Evolutionary conservation across 2,113 vertebrate species (phyloP), one percentile per base, ranked within the genome.

Genomic region (Siniperca chuatsi): DNA sequence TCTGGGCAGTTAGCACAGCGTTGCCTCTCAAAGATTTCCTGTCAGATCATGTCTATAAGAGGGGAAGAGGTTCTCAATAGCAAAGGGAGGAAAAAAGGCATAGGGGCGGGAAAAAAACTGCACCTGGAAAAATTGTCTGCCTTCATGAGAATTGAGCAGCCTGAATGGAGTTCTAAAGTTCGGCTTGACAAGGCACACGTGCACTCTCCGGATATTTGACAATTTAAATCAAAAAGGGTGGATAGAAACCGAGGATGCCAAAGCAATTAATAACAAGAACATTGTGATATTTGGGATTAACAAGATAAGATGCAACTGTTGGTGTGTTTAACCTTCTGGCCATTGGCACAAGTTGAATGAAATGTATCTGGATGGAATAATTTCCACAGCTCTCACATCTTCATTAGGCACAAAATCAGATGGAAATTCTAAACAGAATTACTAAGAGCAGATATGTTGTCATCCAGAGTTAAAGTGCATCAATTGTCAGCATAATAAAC

Each of bases 21-120:
- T 96, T 97, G 97, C 96, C 95, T 97, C 95, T 97, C 97, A 98
- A 99, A 98, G 97, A 98, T 98, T 99, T 98, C 97, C 98, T 98
- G 98, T 99, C 98, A 99, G 97, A 98, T 97, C 11, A 95, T 94
- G 96, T 97, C 97, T 98, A 97, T 97, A 97, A 97, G 96, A 96
- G 96, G 96, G 96, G 96, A 90, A 97, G 97, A 98, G 96, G 94
- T 97, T 98, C 97, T 98, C 97, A 97, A 97, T 97, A 97, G 97
- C 92, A 87, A 93, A 95, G 78, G 87, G 78, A 91, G 50, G 75
- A 58, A 81, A 80, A 87, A 81, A n/a, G 82, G 57, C 66, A 84
- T 85, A 29, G 69, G 82, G 79, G 64, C 60, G 54, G 37, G 4
- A 8, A 80, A 85, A 2, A 76, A 93, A 92, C 82, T 84, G 81